Evolutionary conservation across 2,888 invertebrate genomes (phyloP), one percentile per base, ranked within the genome.

Genomic region (Protodeltote pygarga): DNA sequence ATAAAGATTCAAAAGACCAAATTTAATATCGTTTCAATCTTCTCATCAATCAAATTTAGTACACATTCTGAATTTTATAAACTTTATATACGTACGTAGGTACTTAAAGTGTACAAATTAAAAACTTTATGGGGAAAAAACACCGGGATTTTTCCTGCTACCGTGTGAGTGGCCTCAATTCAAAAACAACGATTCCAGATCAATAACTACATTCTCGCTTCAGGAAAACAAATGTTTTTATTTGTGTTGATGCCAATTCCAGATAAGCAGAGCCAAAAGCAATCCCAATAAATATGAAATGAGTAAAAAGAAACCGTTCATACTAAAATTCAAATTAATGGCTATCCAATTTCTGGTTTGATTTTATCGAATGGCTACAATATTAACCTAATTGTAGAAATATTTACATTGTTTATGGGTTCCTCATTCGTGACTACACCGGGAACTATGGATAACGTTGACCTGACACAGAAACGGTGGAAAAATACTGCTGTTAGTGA

Each of bases 371-470:
- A 49, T 48, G 51, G 47, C 55, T 49, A 61, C 53, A 61, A 60
- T 65, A 75, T 85, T 86, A 83, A 83, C 84, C 86, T 84, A 80
- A 81, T 85, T 85, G 71, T 65, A 52, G 65, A 57, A 63, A 72
- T 73, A 77, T 73, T 79, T 72, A 71, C 71, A 78, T 79, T 77
- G 69, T 74, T 79, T 77, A 80, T 73, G 73, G 57, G 72, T 63
- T 70, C 63, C 58, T 61, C 67, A 47, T 23, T 50, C 39, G 38
- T 45, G 31, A 25, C 10, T 46, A 41, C 32, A 24, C 33, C 31
- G 35, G 29, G 45, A 57, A 42, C 59, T 63, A 48, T 44, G 54
- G 46, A 46, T 42, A 38, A 41, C 44, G 46, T 37, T 74, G 75
- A 74, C 75, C 75, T 60, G 64, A 39, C 52, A 60, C 69, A 51